phyloP scores from a whole-genome alignment of 2,888 invertebrate species.

The Oxystoma pomonae region DNA sequence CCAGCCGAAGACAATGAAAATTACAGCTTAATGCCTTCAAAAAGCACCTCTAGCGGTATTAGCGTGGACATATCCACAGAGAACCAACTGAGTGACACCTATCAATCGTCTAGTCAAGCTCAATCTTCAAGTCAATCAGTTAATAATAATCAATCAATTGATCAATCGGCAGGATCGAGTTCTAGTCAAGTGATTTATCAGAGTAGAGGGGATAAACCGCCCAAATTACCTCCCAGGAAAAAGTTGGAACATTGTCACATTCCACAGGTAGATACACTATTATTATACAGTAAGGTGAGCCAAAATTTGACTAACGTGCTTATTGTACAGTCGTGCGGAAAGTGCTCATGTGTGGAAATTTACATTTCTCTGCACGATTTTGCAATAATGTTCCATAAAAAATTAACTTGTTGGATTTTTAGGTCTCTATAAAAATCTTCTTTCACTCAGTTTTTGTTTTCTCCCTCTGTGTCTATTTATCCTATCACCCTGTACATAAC shows the following conservation, averaged over 20 bases:
- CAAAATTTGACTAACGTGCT: too few relatives aligned
- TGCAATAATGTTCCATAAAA: too few relatives aligned
- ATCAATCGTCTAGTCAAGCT: neutral
- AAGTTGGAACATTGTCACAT: conserved; percentile 19
- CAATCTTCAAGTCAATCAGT: neutral
- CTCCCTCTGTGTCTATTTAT: too few relatives aligned
- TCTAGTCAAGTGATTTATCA: neutral
- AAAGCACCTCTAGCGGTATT: neutral
- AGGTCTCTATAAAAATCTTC: too few relatives aligned
- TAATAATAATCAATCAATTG: neutral
- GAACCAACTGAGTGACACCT: neutral
- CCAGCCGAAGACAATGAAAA: neutral
- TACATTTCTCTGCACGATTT: too few relatives aligned
- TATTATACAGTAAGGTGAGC: too few relatives aligned
- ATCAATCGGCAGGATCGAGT: neutral
- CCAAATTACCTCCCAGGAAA: conserved; percentile 22
- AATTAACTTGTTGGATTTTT: too few relatives aligned
- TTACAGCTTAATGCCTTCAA: neutral
- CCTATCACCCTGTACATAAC: too few relatives aligned
- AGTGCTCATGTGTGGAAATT: too few relatives aligned
- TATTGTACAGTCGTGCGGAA: too few relatives aligned
- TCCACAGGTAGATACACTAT: too few relatives aligned
- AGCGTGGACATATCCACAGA: neutral
- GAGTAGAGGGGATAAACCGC: conserved; percentile 11
- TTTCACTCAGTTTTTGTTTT: too few relatives aligned